A percentile compares a stretch with the other conserved stretches of the same genome.
Evolutionary conservation across 2,113 vertebrate genomes (phyloP).

Genomic region (Anseranas semipalmata): DNA sequence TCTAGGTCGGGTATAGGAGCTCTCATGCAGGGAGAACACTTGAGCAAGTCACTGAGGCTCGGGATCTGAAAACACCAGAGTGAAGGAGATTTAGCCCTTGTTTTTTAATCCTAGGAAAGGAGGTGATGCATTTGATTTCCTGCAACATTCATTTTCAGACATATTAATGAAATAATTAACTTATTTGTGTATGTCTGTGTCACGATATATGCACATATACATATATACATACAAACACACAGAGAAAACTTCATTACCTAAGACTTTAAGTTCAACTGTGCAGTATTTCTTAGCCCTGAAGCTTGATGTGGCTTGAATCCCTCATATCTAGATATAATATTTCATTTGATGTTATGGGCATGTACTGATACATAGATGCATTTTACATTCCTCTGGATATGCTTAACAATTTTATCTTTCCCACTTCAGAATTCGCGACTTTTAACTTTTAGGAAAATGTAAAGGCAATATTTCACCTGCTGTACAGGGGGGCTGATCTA

Average conservation of each 20-base stretch:
- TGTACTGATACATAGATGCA: conserved; percentile 17
- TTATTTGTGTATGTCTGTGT: not conserved
- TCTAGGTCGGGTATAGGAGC: not conserved
- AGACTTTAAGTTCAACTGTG: conserved; percentile 16
- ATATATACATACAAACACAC: not conserved
- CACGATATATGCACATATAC: not conserved
- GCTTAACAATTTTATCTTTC: conserved; percentile 66
- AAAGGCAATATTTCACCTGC: conserved; percentile 57
- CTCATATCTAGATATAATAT: conserved; percentile 50
- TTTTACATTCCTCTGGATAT: conserved; percentile 63
- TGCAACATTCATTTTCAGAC: not conserved
- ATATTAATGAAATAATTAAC: conserved; percentile 15
- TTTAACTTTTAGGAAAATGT: conserved; percentile 72
- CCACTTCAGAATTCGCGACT: conserved; percentile 50
- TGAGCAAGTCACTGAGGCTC: not conserved
- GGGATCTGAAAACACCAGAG: not conserved
- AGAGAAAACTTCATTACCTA: not conserved
- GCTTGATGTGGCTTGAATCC: conserved; percentile 26
- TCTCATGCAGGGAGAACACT: not conserved
- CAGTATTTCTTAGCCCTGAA: conserved; percentile 30
- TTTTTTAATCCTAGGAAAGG: not conserved
- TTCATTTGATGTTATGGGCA: conserved; percentile 3
- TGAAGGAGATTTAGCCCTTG: not conserved
- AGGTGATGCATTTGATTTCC: not conserved
- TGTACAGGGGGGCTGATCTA: conserved; percentile 59